Evolutionary conservation across 35 echinoderm and acorn worm species (phyloP).

Genomic region (Patiria miniata): DNA sequence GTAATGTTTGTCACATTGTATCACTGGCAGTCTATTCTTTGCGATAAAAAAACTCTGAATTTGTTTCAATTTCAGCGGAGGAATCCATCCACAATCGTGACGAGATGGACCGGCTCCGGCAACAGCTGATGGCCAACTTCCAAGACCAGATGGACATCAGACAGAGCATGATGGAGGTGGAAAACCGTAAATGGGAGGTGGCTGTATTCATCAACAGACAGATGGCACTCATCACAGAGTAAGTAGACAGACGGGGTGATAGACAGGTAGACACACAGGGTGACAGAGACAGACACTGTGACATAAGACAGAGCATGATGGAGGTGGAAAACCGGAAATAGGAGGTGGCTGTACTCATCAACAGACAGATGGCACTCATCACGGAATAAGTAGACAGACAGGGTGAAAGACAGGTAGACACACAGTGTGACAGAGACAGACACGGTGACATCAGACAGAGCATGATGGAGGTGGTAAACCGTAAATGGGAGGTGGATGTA

Average conservation of each 20-base stretch:
- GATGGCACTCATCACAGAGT: conserved; percentile 80
- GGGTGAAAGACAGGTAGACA: no score
- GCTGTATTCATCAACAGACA: conserved; percentile 76
- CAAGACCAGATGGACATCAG: conserved; percentile 84
- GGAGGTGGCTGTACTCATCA: conserved; percentile 75
- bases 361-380: conserved; percentile 69
- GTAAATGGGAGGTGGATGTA: conserved; percentile 77
- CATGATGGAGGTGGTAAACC: conserved; percentile 84
- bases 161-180: conserved; percentile 86
- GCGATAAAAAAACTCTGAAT: background rate
- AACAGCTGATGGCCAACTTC: conserved; percentile 87
- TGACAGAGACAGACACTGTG: no score
- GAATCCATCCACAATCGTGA: conserved; percentile 20
- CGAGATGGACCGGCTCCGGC: conserved; percentile 90
- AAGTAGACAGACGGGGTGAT: conserved; percentile 16
- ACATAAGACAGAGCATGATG: conserved; percentile 81
- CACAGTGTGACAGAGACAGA: no score
- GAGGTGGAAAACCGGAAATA: conserved; percentile 83
- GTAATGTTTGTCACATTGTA: no score
- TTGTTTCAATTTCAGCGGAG: background rate
- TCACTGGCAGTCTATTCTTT: no score
- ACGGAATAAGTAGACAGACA: conserved; percentile 66
- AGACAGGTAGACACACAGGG: no score
- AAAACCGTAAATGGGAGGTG: conserved; percentile 80
- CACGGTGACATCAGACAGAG: conserved; percentile 50